phyloP scores from a whole-genome alignment of 2,888 invertebrate genomes.

The Aricia artaxerxes region DNA sequence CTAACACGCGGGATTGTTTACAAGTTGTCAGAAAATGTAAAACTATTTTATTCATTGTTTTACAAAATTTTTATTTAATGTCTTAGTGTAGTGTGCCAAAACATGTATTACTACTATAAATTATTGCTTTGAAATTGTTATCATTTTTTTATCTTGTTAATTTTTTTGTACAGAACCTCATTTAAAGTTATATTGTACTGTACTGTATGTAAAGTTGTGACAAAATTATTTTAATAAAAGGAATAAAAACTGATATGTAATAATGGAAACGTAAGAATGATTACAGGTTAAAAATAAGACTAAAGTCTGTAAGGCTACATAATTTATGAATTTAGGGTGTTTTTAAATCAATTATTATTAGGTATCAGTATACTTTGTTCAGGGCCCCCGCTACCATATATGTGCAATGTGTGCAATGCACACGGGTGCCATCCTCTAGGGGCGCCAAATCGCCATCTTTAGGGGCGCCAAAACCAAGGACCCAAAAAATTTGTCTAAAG shows the following conservation, averaged over 20 bases:
- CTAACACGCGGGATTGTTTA: not conserved
- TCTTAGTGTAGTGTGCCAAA: not conserved
- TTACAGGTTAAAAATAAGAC: slow-evolving; percentile 19
- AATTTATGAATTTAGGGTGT: slow-evolving; percentile 6
- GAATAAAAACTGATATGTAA: not conserved
- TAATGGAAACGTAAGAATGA: not conserved
- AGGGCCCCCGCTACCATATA: too few relatives aligned
- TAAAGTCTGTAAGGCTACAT: slow-evolving; percentile 18
- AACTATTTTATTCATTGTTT: not conserved
- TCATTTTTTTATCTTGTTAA: not conserved
- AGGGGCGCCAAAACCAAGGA: too few relatives aligned
- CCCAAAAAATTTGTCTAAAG: too few relatives aligned
- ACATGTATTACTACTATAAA: not conserved
- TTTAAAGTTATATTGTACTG: too few relatives aligned
- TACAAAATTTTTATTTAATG: not conserved
- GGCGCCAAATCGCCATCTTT: too few relatives aligned
- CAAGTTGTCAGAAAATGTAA: too few relatives aligned
- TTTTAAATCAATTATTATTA: slow-evolving; percentile 18
- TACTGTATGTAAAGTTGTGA: too few relatives aligned
- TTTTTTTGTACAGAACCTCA: not conserved
- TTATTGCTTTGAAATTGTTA: not conserved
- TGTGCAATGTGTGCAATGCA: too few relatives aligned
- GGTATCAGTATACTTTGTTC: not conserved
- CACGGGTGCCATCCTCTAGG: too few relatives aligned
- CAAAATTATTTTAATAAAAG: too few relatives aligned